phyloP scores from a whole-genome alignment of 2,113 vertebrate species.

The Grus americana region DNA sequence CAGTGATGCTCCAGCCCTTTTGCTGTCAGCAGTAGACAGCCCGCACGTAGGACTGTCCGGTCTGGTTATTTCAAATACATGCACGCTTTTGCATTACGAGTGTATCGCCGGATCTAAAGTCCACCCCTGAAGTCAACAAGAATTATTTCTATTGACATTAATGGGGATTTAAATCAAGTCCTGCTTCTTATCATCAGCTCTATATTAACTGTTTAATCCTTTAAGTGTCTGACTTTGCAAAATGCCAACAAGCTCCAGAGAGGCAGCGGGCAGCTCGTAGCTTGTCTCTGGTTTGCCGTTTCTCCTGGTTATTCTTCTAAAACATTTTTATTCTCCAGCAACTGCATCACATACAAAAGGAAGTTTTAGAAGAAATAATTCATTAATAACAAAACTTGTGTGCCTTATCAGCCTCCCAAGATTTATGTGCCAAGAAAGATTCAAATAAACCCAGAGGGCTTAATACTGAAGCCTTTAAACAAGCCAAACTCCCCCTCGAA shows the following conservation, averaged over 20 bases:
- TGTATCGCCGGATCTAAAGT: fast-evolving
- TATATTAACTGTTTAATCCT: neutral
- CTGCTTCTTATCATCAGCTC: neutral
- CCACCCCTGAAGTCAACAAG: neutral
- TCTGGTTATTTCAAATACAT: neutral
- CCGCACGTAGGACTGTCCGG: neutral
- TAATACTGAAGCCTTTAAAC: conserved; percentile 8
- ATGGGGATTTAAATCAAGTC: neutral
- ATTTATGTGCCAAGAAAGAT: neutral
- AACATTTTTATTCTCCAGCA: neutral
- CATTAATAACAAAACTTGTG: neutral
- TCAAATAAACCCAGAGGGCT: neutral
- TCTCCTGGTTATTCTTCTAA: neutral
- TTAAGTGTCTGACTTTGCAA: neutral
- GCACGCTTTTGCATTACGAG: neutral
- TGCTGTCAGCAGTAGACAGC: neutral
- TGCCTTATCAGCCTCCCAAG: neutral
- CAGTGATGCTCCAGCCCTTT: neutral
- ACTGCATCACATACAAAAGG: neutral
- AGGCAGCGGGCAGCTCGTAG: fast-evolving
- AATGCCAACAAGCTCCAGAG: neutral
- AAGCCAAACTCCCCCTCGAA: conserved; percentile 5
- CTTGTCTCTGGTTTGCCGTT: neutral
- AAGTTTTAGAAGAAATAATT: neutral
- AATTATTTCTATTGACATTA: neutral